Base-by-base conservation (phyloP, 1,140 invertebrate genomes). In the Lutraria rhynchaena region DNA sequence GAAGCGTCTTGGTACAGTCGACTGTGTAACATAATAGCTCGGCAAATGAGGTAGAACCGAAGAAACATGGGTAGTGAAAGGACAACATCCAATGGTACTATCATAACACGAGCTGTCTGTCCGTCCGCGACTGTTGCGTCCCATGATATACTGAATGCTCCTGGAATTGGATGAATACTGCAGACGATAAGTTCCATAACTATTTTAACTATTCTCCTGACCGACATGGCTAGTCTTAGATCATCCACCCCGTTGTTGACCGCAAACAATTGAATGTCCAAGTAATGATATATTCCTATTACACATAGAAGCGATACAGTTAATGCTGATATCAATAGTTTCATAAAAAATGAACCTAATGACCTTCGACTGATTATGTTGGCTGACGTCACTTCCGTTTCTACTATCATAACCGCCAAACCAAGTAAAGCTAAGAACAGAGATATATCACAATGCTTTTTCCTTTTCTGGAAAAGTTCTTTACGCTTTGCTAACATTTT, bases 31-130 rank as follows among this genome's bases (percentile, higher is more conserved):
- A 92, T 87, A 22, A 92, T 85, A 27, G 86, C 87, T 19, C 91
- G 81, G 65, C 89, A 87, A 22, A 92, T 84, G 37, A 92, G 84
- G 70, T 91, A 92, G 11, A 90, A 83, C 7, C 92, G 81, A 33
- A 92, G 85, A 77, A 92, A 92, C 92, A 92, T 92, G 3, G 91
- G 90, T n/a, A 92, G 58, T 0, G 89, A 88, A 22, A 92, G 81
- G 17, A 92, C 81, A 1, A 91, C 86, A 71, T 92, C 90, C 11
- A 90, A 70, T 4, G 91, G 85, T 74, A 83, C 67, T 41, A 49
- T 35, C 11, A 77, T 58, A 11, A 51, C 53, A 35, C 83, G 27
- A 13, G 77, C 49, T 35, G 24, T 44, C 31, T 86, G 81, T 0
- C 83, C 85, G 46, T 86, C 83, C 15, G 83, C 78, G 1, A 84